Conservation (phyloP, 2,113 vertebrate species). For the Psilopsiagon aymara region DNA sequence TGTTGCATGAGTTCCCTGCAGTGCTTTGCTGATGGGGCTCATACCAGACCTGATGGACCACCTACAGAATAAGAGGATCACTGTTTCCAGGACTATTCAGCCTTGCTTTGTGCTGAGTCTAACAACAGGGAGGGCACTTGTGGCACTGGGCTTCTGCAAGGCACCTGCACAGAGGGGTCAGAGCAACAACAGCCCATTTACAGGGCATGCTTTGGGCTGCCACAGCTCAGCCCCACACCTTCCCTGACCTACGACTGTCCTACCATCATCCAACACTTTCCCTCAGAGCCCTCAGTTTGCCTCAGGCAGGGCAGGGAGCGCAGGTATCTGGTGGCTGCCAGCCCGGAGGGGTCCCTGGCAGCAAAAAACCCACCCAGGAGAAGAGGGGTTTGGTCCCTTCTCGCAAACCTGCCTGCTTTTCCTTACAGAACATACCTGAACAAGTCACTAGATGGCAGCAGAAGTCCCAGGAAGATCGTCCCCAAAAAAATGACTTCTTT, state of each 20-base stretch:
- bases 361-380: not conserved
- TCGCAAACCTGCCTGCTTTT: not conserved
- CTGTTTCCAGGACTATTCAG: not conserved
- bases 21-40: not conserved
- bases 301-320: not conserved
- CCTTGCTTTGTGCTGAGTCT: not conserved
- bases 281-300: fast-evolving
- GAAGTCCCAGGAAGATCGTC: not conserved
- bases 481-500: fast-evolving
- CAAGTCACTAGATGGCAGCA: constrained; percentile 68
- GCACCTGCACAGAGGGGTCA: not conserved
- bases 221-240: not conserved
- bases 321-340: not conserved
- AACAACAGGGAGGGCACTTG: not conserved
- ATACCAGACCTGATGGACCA: not conserved
- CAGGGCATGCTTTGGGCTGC: fast-evolving
- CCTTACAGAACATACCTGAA: not conserved
- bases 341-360: not conserved
- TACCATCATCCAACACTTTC: fast-evolving
- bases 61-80: not conserved
- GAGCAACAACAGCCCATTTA: not conserved
- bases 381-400: fast-evolving
- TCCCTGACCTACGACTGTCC: not conserved
- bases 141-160: not conserved
- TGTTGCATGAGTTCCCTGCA: not conserved